phyloP scores from a whole-genome alignment of 2,113 vertebrate species.

The Cyphomyrus discorhynchus region DNA sequence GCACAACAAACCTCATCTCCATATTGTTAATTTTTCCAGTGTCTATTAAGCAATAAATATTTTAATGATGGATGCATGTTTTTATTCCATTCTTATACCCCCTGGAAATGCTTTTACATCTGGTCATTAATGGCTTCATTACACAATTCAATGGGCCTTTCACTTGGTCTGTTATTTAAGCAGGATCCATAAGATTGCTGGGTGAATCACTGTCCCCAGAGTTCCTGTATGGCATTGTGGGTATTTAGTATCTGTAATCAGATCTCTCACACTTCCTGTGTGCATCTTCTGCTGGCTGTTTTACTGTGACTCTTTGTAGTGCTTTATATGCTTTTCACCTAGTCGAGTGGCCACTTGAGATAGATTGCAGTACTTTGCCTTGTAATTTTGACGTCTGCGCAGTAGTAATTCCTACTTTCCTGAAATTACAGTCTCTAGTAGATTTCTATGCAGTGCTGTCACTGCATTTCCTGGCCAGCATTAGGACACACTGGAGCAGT shows the following conservation, averaged over 20 bases:
- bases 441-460: background rate
- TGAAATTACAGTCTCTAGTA: background rate
- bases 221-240: background rate
- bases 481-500: background rate
- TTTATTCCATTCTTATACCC: background rate
- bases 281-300: background rate
- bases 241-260: background rate
- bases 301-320: background rate
- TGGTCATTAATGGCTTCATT: background rate
- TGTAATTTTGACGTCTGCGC: background rate
- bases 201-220: background rate
- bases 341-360: background rate
- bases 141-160: background rate
- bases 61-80: background rate
- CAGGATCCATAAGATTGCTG: background rate
- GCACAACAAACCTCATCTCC: background rate
- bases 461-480: background rate
- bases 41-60: background rate
- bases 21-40: background rate
- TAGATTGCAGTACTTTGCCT: background rate
- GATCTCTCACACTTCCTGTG: background rate
- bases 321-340: background rate
- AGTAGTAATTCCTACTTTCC: background rate
- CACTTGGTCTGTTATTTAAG: background rate
- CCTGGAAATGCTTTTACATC: background rate